Percentiles rank a stretch among this genome's conserved stretches.
Evolutionary conservation across 2,888 invertebrate genomes (phyloP).

Genomic region (Rhingia rostrata): DNA sequence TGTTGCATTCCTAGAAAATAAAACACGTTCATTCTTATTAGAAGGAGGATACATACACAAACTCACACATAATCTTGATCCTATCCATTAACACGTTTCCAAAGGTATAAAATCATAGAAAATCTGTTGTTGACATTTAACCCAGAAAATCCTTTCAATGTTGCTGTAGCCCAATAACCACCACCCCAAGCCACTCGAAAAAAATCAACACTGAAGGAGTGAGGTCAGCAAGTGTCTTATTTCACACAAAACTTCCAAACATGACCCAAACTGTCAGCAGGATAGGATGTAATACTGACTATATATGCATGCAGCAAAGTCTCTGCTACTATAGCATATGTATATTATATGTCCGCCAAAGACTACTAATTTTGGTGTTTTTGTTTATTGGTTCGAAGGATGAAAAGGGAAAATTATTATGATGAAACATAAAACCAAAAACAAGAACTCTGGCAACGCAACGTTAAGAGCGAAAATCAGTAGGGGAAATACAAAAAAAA

Average conservation of each 20-base stretch:
- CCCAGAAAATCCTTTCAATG: conserved; percentile 43
- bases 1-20: conserved; percentile 26
- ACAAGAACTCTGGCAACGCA: neutral
- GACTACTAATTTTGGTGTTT: conserved; percentile 64
- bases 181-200: neutral
- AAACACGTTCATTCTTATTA: neutral
- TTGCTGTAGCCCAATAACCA: conserved; percentile 9
- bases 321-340: conserved; percentile 1
- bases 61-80: conserved; percentile 9
- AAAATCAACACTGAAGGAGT: neutral
- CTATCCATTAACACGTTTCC: conserved; percentile 49
- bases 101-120: conserved; percentile 47
- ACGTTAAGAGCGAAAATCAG: neutral
- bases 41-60: neutral
- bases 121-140: conserved; percentile 63
- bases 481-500: conserved; percentile 19
- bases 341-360: conserved; percentile 21
- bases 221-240: conserved; percentile 51
- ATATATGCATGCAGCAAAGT: neutral
- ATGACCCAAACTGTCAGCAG: conserved; percentile 34
- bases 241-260: conserved; percentile 45
- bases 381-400: conserved; percentile 59
- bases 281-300: neutral
- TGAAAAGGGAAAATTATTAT: conserved; percentile 50
- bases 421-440: conserved; percentile 50